phyloP scores from a whole-genome alignment of 2,797 vertebrate genomes.

The Lepus townsendii region DNA sequence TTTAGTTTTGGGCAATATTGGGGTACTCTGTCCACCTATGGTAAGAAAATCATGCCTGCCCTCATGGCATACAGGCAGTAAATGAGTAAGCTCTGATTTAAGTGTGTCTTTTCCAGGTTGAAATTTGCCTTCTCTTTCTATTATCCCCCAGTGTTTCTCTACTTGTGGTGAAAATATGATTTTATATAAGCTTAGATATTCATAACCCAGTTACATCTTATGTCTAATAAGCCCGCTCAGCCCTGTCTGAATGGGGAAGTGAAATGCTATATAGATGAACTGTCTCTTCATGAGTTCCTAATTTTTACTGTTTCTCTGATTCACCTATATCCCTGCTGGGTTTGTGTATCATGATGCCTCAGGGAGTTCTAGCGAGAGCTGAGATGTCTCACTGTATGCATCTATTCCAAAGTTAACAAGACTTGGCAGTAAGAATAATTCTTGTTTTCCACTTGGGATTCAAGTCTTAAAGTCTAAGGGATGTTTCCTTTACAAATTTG shows the following conservation, averaged over 20 bases:
- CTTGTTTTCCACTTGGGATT: constrained; percentile 13
- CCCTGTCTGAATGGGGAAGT: neutral
- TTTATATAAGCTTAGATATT: neutral
- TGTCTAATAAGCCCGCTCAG: neutral
- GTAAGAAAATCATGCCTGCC: neutral
- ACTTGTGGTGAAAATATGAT: neutral
- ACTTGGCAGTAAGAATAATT: constrained; percentile 53
- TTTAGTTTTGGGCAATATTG: neutral
- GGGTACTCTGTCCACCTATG: neutral
- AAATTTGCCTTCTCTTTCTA: neutral
- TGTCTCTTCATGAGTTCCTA: neutral
- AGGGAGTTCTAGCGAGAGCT: neutral
- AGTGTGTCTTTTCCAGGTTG: neutral
- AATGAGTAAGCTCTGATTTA: neutral
- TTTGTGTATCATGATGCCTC: neutral
- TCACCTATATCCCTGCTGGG: neutral
- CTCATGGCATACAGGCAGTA: neutral
- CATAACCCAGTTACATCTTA: neutral
- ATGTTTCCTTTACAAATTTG: constrained; percentile 28
- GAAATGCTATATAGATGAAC: constrained; percentile 22
- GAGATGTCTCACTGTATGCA: neutral
- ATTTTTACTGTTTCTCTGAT: constrained; percentile 40
- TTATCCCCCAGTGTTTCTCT: neutral
- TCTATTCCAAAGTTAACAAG: constrained; percentile 43
- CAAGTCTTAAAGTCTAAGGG: constrained; percentile 8